Evolutionary conservation across 2,797 vertebrate species (phyloP), one percentile per base, ranked within the genome.

Genomic region (Fringilla coelebs): DNA sequence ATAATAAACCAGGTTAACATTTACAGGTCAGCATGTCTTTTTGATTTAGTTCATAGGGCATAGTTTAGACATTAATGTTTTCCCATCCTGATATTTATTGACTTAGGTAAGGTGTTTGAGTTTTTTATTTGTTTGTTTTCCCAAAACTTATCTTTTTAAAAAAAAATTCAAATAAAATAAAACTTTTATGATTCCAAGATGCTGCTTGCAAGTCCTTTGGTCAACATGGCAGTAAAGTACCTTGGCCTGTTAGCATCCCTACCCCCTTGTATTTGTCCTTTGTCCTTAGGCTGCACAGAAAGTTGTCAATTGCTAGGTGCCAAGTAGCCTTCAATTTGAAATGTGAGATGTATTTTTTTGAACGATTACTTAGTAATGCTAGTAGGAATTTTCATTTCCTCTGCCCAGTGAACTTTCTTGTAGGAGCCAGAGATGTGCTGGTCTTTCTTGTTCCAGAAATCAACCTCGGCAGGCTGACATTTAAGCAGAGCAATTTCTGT

Each of bases 161-260:
- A 40, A 40, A 5, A 3, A 32, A 2, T 61, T 61, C 9, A 13
- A 61, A 60, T 67, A 24, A 65, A 71, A 48, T 63, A 26, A 58
- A 60, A 52, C 25, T 29, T 54, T 10, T 0, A 5, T 0, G 1
- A 29, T 61, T 65, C 45, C 31, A 0, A 80, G 24, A 15, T 79
- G 12, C 8, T 65, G 7, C 25, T 92, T 71, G 21, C 17, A 38
- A 45, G 17, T 49, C 29, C 26, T 82, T 63, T 21, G 11, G 41
- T 43, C 22, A 74, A 19, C 28, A 78, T 21, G 34, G 5, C 17
- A 29, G 28, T 54, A 6, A 57, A 41, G 8, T 28, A 58, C 32
- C 0, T 3, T 71, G 38, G 10, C 85, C 18, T 70, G 2, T 34
- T 66, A 55, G 10, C 10, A 6, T 67, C 41, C 10, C 36, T 63